These are phyloP conservation scores for Helicoverpa armigera DNA, from an alignment of 1,140 invertebrate genomes.

Conservation along the genomic window DNA sequence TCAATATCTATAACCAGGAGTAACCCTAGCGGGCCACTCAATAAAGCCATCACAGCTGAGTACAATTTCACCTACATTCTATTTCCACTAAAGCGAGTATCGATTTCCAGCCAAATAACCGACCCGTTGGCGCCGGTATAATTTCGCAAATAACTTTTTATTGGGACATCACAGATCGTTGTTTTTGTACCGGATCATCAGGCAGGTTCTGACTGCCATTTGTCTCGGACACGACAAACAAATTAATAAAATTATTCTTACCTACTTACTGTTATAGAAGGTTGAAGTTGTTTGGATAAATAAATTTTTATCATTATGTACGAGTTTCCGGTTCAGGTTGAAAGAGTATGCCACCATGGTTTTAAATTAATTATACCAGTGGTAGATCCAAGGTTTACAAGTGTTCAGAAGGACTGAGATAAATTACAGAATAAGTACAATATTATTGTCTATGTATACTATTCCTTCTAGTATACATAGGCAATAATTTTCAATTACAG, in stretches of 20 bases:
- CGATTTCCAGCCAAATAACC: constrained; percentile 55
- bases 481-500: too few species aligned
- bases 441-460: too few species aligned
- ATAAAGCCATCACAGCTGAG: neutral
- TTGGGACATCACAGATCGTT: constrained; percentile 54
- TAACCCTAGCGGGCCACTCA: neutral
- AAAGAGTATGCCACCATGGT: too few species aligned
- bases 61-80: constrained; percentile 57
- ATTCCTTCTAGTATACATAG: too few species aligned
- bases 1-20: neutral
- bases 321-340: too few species aligned
- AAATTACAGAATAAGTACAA: too few species aligned
- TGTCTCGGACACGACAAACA: constrained; percentile 37
- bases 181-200: constrained; percentile 7
- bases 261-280: neutral
- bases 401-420: too few species aligned
- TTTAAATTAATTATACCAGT: too few species aligned
- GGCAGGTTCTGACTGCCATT: neutral
- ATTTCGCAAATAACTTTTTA: constrained; percentile 68
- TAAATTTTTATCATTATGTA: too few species aligned
- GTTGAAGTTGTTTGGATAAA: too few species aligned
- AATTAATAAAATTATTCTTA: constrained; percentile 34
- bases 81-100: constrained; percentile 53
- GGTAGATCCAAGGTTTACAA: too few species aligned
- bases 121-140: constrained; percentile 59